Conservation (phyloP, 2,888 invertebrate genomes). For the Melikaiella ostensackeni region DNA sequence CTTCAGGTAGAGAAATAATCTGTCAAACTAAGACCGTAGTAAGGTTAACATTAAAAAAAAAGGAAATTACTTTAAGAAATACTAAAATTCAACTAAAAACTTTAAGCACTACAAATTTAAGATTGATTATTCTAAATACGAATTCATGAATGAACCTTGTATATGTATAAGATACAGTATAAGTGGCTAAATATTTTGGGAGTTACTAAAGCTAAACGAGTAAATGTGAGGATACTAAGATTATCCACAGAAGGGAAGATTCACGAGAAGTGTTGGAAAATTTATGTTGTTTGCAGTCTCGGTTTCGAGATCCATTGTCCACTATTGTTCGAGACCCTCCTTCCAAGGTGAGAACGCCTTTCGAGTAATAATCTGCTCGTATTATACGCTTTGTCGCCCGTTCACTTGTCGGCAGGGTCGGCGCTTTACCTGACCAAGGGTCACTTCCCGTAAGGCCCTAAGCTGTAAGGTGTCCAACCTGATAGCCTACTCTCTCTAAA, state of each 20-base stretch:
- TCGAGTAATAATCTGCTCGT: constrained; percentile 74
- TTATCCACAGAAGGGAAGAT: constrained; percentile 35
- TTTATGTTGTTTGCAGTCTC: constrained; percentile 77
- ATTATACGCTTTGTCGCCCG: constrained; percentile 75
- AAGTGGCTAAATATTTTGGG: constrained; percentile 14
- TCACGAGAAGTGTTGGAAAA: constrained; percentile 62
- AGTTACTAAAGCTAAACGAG: not conserved
- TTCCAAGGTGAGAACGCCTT: constrained; percentile 76
- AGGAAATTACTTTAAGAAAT: no score
- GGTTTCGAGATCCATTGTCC: constrained; percentile 75
- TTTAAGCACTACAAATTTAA: not conserved
- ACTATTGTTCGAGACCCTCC: constrained; percentile 73
- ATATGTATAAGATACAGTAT: not conserved
- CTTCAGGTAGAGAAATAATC: not conserved
- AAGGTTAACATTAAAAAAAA: not conserved
- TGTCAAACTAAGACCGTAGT: not conserved
- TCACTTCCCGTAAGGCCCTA: constrained; percentile 64
- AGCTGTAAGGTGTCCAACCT: constrained; percentile 30
- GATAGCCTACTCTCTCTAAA: not conserved
- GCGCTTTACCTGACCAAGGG: constrained; percentile 75
- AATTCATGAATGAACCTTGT: not conserved
- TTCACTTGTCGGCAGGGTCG: constrained; percentile 64
- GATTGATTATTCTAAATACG: not conserved
- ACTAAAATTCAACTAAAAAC: no score
- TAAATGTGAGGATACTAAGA: constrained; percentile 16